Base-by-base conservation (phyloP, 1,140 invertebrate genomes). In the Euwallacea similis region DNA sequence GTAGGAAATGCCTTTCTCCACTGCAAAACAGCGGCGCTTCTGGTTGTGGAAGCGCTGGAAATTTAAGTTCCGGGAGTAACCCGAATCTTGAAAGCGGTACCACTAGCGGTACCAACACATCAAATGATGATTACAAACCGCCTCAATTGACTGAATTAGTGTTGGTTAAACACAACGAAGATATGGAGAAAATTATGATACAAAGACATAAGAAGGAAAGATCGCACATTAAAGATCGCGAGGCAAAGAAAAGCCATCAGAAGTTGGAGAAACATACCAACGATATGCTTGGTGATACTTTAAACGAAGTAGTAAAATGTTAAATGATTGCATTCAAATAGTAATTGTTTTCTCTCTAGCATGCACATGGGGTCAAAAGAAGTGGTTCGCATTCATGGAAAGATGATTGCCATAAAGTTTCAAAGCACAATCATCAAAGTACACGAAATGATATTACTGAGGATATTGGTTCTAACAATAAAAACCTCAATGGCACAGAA, bases 171-270 rank as follows among this genome's bases (percentile, higher is more conserved):
- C 91, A 92, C 75, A 92, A 92, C 78, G 88, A 90, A 73, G 86
- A 91, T 62, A 93, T 92, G 90, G 89, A 92, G 77, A 91, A 91
- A 76, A 83, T 87, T 6, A 89, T 93, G 86, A 83, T 91, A 8
- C 88, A 90, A 74, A 87, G 87, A 62, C 89, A 92, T 76, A 84
- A 86, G 7, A 86, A 90, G 72, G 81, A 86, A n/a, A 81, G 88
- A 13, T 85, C 82, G 1, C 85, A 81, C 54, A 85, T 84, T 10
- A 86, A 85, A 71, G 73, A 84, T 75, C 82, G 72, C 58, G 73
- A 84, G 75, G 82, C 69, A 58, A 83, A 84, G 69, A 82, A 79
- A 7, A 69, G 61, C 53, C 72, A 79, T 41, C 69, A 71, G 44
- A 83, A 73, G 79, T 79, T 62, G 69, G 73, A 76, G 13, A 77